A percentile compares a stretch with the other conserved stretches of the same genome.
Conservation (phyloP, 2,888 invertebrate genomes). For the Synanthedon myopaeformis region DNA sequence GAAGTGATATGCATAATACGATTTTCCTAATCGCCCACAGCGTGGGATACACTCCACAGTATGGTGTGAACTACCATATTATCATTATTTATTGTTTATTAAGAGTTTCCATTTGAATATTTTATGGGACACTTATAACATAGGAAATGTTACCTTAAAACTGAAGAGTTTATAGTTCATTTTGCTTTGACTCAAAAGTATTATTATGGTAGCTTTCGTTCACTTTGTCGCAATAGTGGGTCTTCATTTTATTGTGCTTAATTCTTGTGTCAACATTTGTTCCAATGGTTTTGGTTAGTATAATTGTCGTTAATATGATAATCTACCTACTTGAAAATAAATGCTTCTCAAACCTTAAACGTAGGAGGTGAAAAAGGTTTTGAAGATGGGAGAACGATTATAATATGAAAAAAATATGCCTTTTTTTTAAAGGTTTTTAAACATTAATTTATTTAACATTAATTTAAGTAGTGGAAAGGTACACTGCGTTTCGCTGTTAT, state of each 20-base stretch:
- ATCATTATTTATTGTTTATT: constrained; percentile 51
- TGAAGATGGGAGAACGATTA: no score
- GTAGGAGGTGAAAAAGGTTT: no score
- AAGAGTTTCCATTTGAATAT: constrained; percentile 26
- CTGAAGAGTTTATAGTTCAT: background rate
- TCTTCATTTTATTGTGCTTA: constrained; percentile 31
- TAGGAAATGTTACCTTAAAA: constrained; percentile 1
- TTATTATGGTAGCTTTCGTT: constrained; percentile 7
- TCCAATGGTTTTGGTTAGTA: constrained; percentile 11
- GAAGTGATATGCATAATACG: constrained; percentile 36
- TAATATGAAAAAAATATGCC: no score
- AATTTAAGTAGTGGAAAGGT: no score
- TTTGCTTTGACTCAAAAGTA: background rate
- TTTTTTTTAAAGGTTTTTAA: no score
- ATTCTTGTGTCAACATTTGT: constrained; percentile 11
- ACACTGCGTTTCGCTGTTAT: no score
- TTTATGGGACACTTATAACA: constrained; percentile 38
- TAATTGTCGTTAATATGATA: constrained; percentile 33
- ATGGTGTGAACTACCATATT: constrained; percentile 48
- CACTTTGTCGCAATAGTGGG: constrained; percentile 33
- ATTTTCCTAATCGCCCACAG: constrained; percentile 22
- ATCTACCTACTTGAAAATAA: constrained; percentile 9
- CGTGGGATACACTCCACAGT: constrained; percentile 39
- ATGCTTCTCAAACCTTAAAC: background rate
- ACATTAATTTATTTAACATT: no score